phyloP scores from a whole-genome alignment of 2,113 vertebrate genomes.

The Sitta europaea region DNA sequence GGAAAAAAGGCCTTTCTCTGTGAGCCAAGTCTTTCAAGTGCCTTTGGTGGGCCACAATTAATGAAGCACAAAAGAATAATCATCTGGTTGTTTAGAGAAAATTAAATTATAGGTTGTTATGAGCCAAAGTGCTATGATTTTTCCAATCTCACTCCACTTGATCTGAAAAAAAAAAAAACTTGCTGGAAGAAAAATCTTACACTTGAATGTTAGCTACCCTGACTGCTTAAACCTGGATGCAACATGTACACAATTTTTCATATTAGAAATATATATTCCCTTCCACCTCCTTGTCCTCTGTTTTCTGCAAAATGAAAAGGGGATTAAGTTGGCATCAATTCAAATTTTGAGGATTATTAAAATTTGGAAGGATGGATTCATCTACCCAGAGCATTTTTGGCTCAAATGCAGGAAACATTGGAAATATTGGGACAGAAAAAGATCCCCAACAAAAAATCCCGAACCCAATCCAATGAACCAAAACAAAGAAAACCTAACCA shows the following conservation, averaged over 20 bases:
- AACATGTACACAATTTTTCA: background rate
- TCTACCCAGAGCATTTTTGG: background rate
- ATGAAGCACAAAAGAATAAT: background rate
- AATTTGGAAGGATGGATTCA: background rate
- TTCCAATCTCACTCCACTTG: background rate
- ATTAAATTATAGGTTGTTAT: background rate
- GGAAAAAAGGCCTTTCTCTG: background rate
- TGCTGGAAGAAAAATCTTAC: background rate
- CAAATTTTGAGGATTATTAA: background rate
- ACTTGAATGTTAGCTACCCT: background rate
- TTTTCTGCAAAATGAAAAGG: background rate
- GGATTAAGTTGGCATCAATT: background rate
- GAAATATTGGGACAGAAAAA: background rate
- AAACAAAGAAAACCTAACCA: background rate
- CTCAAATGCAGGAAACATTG: background rate
- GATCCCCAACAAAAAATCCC: background rate
- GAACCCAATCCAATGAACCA: fast-evolving
- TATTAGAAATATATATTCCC: background rate
- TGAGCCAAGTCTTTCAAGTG: background rate
- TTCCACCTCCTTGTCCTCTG: background rate
- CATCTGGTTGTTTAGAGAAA: background rate
- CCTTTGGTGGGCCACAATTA: background rate
- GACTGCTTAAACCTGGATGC: background rate
- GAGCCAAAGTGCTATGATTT: background rate
- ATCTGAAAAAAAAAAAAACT: background rate